These are phyloP conservation scores for Staurois parvus DNA, from an alignment of 2,797 vertebrate species.

Conservation along the genomic window DNA sequence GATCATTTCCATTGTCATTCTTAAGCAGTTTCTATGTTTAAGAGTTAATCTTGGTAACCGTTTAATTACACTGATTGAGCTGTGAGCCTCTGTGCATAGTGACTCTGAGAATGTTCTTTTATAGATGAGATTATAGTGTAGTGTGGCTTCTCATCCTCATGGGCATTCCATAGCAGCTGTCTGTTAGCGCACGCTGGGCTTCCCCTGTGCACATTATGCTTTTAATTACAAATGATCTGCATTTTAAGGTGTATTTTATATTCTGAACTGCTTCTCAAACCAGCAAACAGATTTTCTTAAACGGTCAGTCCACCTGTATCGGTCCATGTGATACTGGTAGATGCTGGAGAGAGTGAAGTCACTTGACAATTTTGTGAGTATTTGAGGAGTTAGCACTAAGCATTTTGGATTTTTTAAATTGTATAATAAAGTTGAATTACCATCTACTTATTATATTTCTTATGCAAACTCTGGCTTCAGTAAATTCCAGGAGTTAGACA, in stretches of 20 bases:
- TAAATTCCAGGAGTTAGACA: too few species aligned
- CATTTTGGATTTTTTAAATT: too few species aligned
- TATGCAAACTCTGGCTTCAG: too few species aligned
- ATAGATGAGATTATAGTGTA: slow-evolving; percentile 27
- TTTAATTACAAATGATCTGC: slow-evolving; percentile 4
- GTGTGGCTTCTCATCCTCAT: background rate
- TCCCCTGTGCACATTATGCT: background rate
- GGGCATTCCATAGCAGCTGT: background rate
- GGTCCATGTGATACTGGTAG: too few species aligned
- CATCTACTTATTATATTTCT: too few species aligned
- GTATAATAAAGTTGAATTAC: too few species aligned
- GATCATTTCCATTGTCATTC: too few species aligned
- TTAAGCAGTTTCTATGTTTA: background rate
- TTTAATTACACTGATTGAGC: slow-evolving; percentile 28
- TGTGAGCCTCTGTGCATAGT: slow-evolving; percentile 1
- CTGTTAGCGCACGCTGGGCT: background rate
- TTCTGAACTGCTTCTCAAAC: background rate
- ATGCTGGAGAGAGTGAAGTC: too few species aligned
- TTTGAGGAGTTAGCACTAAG: too few species aligned
- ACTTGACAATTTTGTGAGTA: too few species aligned
- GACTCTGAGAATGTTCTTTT: slow-evolving; percentile 3
- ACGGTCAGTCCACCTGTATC: background rate
- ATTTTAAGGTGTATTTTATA: background rate
- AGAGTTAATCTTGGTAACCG: slow-evolving; percentile 1
- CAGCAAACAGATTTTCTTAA: background rate